These are phyloP conservation scores for Caenorhabditis inopinata DNA, from an alignment of 1,140 invertebrate species.

Conservation along the genomic window DNA sequence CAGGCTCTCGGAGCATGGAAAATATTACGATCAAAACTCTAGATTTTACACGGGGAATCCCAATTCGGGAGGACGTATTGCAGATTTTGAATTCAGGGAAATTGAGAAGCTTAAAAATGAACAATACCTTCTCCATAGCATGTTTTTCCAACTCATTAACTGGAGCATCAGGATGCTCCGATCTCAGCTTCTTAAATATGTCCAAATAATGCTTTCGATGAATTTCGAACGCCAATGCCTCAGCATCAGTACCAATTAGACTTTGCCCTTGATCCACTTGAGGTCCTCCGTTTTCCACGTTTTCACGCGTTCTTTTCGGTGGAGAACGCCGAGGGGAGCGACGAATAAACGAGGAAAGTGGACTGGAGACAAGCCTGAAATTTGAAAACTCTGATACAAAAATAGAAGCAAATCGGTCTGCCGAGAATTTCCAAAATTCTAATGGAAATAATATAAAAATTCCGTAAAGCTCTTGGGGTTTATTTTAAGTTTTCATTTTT, in stretches of 20 bases:
- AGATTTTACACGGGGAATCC: too few species aligned
- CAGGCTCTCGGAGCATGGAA: too few species aligned
- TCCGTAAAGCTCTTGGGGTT: too few species aligned
- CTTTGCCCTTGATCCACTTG: background rate
- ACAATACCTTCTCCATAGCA: constrained; percentile 89
- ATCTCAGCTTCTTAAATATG: constrained; percentile 70
- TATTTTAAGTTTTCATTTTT: too few species aligned
- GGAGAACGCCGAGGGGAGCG: background rate
- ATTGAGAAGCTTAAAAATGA: too few species aligned
- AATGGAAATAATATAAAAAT: too few species aligned
- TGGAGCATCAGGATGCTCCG: constrained; percentile 80
- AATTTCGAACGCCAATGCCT: constrained; percentile 75
- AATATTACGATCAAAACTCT: too few species aligned
- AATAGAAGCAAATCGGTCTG: too few species aligned
- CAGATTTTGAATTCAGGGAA: too few species aligned
- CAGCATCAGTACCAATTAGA: constrained; percentile 44
- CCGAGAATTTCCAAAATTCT: too few species aligned
- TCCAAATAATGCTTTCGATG: constrained; percentile 86
- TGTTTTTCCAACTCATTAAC: constrained; percentile 85
- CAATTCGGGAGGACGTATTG: too few species aligned
- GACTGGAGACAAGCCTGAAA: constrained; percentile 14
- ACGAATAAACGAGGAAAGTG: constrained; percentile 14
- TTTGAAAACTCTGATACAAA: background rate
- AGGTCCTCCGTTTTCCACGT: constrained; percentile 46
- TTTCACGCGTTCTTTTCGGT: constrained; percentile 41